Percentiles rank a stretch among this genome's conserved stretches.
These are phyloP conservation scores for Zosterops pallidus DNA, from an alignment of 2,113 vertebrate genomes.

Conservation along the genomic window DNA sequence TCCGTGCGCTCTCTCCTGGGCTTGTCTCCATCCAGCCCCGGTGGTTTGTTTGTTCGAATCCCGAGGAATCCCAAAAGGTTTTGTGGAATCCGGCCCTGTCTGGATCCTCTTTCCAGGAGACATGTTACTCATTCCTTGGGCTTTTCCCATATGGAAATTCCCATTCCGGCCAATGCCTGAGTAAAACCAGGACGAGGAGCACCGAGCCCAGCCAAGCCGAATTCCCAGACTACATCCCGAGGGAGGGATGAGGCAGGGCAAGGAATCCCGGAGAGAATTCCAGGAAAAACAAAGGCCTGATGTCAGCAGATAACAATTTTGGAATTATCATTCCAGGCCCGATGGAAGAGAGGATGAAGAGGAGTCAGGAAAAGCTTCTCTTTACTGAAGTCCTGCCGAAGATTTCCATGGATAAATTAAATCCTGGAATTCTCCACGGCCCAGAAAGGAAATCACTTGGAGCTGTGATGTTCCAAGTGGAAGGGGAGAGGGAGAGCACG, in stretches of 20 bases:
- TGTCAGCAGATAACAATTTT: background rate
- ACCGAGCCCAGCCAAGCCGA: background rate
- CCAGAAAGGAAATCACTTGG: background rate
- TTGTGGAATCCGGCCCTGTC: background rate
- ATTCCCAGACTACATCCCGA: background rate
- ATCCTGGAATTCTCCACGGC: accelerated
- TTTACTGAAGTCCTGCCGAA: accelerated
- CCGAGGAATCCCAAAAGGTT: background rate
- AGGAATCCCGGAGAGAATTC: background rate
- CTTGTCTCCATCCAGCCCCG: background rate
- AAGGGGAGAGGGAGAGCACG: background rate
- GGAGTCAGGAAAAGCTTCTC: background rate
- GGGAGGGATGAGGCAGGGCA: background rate
- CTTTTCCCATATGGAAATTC: background rate
- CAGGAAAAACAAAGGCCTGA: background rate
- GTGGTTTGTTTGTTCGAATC: background rate
- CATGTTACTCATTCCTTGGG: background rate
- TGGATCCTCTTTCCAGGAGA: background rate
- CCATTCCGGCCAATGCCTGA: background rate
- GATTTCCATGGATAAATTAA: background rate
- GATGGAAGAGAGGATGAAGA: background rate
- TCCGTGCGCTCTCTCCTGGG: background rate
- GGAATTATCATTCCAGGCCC: background rate
- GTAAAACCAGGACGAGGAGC: background rate
- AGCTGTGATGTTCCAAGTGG: background rate